Evolutionary conservation across 2,113 vertebrate genomes (phyloP).

Genomic region (Sardina pilchardus): DNA sequence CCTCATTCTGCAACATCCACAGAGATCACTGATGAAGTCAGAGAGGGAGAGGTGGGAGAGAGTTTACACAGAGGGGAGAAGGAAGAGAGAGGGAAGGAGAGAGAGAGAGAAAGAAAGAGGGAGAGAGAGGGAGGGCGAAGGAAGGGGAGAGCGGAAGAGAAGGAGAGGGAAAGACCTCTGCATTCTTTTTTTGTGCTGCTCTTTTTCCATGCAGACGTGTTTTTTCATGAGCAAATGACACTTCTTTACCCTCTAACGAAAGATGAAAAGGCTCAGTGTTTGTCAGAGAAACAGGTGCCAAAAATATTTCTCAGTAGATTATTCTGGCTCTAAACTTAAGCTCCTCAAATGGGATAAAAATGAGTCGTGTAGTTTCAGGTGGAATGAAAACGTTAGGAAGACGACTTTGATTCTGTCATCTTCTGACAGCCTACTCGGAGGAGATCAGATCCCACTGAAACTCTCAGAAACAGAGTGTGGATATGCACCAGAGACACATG

Average conservation of each 20-base stretch:
- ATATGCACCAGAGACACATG: neutral
- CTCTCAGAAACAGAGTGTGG: neutral
- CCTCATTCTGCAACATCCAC: neutral
- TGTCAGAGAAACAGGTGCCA: neutral
- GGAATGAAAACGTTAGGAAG: neutral
- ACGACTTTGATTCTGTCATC: neutral
- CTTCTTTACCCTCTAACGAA: neutral
- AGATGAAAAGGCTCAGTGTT: neutral
- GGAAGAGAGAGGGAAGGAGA: neutral
- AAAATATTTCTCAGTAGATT: neutral
- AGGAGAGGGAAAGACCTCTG: neutral
- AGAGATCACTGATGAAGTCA: neutral
- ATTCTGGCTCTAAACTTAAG: neutral
- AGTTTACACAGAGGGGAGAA: too few species aligned
- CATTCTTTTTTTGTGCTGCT: neutral
- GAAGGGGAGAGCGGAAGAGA: neutral
- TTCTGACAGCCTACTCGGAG: neutral
- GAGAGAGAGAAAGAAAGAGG: neutral
- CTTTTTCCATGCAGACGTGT: neutral
- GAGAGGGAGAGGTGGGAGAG: neutral
- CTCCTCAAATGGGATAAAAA: neutral
- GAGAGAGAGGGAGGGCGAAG: neutral
- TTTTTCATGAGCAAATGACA: neutral
- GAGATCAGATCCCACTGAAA: neutral
- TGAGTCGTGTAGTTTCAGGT: neutral